Percentiles rank a stretch among this genome's conserved stretches.
Conservation (phyloP, 2,113 vertebrate species). For the Nyctibius bracteatus region DNA sequence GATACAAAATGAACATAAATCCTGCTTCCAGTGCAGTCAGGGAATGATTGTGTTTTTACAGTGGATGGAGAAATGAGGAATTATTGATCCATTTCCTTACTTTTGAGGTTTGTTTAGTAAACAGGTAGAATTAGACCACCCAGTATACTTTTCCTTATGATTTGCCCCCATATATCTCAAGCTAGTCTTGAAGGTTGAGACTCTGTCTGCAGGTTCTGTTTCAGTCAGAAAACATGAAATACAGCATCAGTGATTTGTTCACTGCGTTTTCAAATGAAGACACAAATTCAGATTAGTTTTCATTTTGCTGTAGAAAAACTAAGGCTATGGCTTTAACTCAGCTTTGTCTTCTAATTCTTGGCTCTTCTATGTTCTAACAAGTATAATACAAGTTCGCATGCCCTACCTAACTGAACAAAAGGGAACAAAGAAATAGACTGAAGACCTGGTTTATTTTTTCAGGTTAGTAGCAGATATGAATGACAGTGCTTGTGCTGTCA, state of each 20-base stretch:
- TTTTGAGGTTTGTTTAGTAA: not conserved
- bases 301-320: not conserved
- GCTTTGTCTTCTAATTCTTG: not conserved
- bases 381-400: not conserved
- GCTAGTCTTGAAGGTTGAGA: not conserved
- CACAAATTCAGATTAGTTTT: not conserved
- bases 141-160: not conserved
- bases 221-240: not conserved
- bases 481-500: not conserved
- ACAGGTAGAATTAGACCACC: not conserved
- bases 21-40: not conserved
- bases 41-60: not conserved
- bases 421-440: not conserved
- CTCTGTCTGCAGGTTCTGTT: not conserved
- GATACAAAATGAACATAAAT: not conserved
- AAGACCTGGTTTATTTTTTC: not conserved
- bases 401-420: not conserved
- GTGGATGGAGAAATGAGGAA: not conserved
- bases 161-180: not conserved
- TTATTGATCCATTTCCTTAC: not conserved
- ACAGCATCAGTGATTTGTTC: not conserved
- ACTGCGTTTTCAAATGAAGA: not conserved
- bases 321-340: not conserved
- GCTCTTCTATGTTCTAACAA: not conserved
- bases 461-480: not conserved